Percentiles rank a stretch among this genome's conserved stretches.
phyloP scores from a whole-genome alignment of 2,113 vertebrate genomes.

The Laticauda colubrina region DNA sequence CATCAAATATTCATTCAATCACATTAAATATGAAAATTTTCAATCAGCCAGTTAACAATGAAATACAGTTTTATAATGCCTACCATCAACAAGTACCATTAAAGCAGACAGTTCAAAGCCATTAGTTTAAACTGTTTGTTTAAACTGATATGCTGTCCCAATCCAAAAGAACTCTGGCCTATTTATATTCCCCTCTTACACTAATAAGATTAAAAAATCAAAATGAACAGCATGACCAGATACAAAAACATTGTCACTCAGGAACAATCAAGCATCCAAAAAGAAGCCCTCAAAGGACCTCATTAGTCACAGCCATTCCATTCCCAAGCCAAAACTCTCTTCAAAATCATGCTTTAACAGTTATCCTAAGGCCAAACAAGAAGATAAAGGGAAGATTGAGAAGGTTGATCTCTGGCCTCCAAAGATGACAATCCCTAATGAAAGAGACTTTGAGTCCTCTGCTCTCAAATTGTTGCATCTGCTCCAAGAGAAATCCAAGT shows the following conservation, averaged over 20 bases:
- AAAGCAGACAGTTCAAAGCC: background rate
- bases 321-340: background rate
- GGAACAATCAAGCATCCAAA: background rate
- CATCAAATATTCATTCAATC: background rate
- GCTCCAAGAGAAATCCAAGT: background rate
- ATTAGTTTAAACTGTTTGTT: background rate
- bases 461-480: background rate
- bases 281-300: background rate
- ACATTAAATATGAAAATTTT: background rate
- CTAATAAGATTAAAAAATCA: background rate
- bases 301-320: background rate
- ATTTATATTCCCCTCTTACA: background rate
- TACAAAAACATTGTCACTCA: background rate
- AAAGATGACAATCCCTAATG: background rate
- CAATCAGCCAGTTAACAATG: background rate
- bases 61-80: background rate
- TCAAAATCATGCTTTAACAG: background rate
- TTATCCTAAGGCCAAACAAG: background rate
- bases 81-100: background rate
- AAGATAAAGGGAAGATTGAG: background rate
- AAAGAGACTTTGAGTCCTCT: background rate
- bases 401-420: background rate
- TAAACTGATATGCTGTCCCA: background rate
- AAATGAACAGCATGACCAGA: background rate
- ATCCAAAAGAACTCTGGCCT: background rate